phyloP scores from a whole-genome alignment of 2,113 vertebrate genomes.

The Etia nguti region DNA sequence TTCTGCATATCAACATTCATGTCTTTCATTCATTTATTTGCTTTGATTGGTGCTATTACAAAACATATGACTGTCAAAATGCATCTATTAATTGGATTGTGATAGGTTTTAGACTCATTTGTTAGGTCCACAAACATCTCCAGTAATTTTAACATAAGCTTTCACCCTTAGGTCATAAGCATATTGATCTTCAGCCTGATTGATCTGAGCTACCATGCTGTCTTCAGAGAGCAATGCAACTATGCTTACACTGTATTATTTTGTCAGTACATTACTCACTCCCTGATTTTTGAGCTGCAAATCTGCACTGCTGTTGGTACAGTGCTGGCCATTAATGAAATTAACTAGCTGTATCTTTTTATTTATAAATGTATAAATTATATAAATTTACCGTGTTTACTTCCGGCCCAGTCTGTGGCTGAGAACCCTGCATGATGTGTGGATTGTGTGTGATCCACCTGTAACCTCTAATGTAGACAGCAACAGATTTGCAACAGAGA shows the following conservation, averaged over 20 bases:
- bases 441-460: neutral
- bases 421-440: neutral
- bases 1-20: neutral
- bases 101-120: neutral
- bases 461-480: neutral
- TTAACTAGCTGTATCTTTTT: neutral
- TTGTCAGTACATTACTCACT: neutral
- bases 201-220: neutral
- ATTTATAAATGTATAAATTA: neutral
- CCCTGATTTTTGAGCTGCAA: neutral
- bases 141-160: neutral
- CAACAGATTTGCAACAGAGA: neutral
- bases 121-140: neutral
- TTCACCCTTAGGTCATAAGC: neutral
- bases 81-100: neutral
- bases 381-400: neutral
- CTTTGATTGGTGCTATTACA: neutral
- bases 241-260: neutral
- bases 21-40: neutral
- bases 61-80: neutral
- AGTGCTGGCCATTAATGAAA: neutral
- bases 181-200: neutral
- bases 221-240: neutral
- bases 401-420: neutral
- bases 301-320: neutral